Evolutionary conservation across 2,888 invertebrate species (phyloP), one percentile per base, ranked within the genome.

Genomic region (Phalera bucephala): DNA sequence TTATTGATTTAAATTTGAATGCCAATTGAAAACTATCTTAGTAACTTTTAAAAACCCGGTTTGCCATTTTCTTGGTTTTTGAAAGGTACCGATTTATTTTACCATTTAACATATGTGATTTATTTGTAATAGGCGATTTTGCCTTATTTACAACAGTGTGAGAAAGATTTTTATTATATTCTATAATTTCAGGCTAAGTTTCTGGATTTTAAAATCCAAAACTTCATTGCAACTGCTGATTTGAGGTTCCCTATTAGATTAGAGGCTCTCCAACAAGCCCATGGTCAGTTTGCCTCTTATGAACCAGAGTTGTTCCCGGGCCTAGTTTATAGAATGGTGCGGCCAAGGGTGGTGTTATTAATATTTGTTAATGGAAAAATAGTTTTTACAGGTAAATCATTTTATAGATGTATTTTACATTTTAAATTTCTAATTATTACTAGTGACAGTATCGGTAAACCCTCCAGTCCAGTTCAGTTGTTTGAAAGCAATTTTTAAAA

Each of bases 291-390:
- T 69, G 92, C 92, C 44, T 96, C 96, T 33, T 99, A 99, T 72
- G 99, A 99, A 80, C 99, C 99, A 0, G 99, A 99, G 84, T 87
- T 99, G 36, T 99, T 99, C 84, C 99, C 99, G 4, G 99, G 99
- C n/a, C 91, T 99, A 17, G 97, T 99, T 38, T 99, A 99, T 79
- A 92, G 99, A 64, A 97, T 99, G 97, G 96, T 99, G 23, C 95
- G 97, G 66, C 99, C 99, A 0, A 93, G 97, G 54, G 94, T 99
- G 52, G 99, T 99, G n/a, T 86, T 99, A 46, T 90, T 99, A 7
- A 99, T 99, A 78, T 99, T 99, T 90, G 99, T 99, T 0, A 99
- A 99, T 79, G 99, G 99, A 36, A 99, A 99, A 92, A 94, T 99
- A 53, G 99, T 99, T 1, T 94, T 99, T 47, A 99, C 99, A 67